Conservation (phyloP, 2,797 vertebrate genomes). For the Pelobates cultripes region DNA sequence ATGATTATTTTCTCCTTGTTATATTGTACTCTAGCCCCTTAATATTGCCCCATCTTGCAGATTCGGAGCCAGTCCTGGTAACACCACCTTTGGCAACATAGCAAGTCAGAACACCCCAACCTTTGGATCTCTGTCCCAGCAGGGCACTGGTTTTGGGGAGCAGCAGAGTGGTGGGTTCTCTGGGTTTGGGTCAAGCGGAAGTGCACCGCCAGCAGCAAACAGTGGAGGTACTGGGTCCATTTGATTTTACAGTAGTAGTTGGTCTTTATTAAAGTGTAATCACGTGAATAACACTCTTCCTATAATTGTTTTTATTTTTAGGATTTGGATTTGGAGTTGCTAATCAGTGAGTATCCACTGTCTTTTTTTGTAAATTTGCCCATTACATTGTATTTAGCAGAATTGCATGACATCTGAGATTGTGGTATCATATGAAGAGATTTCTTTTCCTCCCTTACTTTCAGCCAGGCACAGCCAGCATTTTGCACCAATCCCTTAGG, state of each 20-base stretch:
- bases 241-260: neutral
- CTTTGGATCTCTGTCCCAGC: slow-evolving; percentile 86
- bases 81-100: slow-evolving; percentile 81
- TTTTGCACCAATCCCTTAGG: neutral
- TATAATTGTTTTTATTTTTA: slow-evolving; percentile 61
- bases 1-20: no score
- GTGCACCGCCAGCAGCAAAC: slow-evolving; percentile 64
- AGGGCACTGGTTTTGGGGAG: slow-evolving; percentile 76
- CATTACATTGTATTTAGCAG: no score
- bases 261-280: neutral
- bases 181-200: slow-evolving; percentile 76
- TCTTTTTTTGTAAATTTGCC: no score
- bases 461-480: neutral
- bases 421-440: no score
- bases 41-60: slow-evolving; percentile 54
- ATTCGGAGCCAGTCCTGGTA: slow-evolving; percentile 71
- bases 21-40: no score
- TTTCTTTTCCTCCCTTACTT: neutral
- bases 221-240: slow-evolving; percentile 13
- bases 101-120: slow-evolving; percentile 82
- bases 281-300: neutral
- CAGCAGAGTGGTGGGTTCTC: slow-evolving; percentile 83
- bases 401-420: no score
- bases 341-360: slow-evolving; percentile 82
- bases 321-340: slow-evolving; percentile 86